Conservation (phyloP, 2,797 vertebrate genomes). For the Pterois miles region DNA sequence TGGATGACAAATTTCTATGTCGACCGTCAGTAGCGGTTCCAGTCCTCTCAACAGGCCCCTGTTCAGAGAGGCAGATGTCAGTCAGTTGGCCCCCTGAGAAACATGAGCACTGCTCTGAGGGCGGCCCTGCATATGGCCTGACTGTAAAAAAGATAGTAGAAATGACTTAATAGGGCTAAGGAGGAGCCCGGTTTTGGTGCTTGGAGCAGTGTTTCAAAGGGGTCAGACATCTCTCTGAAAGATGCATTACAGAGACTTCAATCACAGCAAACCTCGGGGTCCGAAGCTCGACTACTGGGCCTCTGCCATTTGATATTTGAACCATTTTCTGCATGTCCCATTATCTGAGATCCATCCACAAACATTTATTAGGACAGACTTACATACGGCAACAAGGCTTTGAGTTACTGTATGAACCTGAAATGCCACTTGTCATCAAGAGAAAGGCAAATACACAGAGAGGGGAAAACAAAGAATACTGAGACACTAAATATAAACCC, state of each 20-base stretch:
- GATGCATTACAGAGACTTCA: slow-evolving; percentile 6
- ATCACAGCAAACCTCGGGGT: slow-evolving; percentile 1
- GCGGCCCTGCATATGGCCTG: slow-evolving; percentile 36
- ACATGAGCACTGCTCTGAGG: slow-evolving; percentile 26
- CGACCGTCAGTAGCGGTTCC: slow-evolving; percentile 9
- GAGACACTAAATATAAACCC: slow-evolving; percentile 20
- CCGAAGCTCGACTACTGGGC: background rate
- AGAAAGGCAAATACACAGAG: background rate
- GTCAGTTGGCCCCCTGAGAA: slow-evolving; percentile 34
- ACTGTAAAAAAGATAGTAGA: slow-evolving; percentile 43
- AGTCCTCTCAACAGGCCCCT: slow-evolving; percentile 44
- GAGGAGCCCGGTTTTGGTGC: slow-evolving; percentile 8
- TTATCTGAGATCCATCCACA: background rate
- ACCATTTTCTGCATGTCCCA: background rate
- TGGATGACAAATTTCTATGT: slow-evolving; percentile 54
- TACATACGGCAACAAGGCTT: background rate
- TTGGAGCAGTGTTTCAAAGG: slow-evolving; percentile 22
- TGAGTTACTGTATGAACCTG: slow-evolving; percentile 15
- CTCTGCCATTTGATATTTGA: slow-evolving; percentile 26
- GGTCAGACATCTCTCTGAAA: slow-evolving; percentile 11
- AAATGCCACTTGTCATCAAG: slow-evolving; percentile 16
- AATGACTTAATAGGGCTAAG: slow-evolving; percentile 28
- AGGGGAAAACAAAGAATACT: background rate
- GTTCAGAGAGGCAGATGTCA: slow-evolving; percentile 58
- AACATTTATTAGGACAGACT: background rate